Conservation (phyloP, 1,140 invertebrate species). For the Nephila pilipes region DNA sequence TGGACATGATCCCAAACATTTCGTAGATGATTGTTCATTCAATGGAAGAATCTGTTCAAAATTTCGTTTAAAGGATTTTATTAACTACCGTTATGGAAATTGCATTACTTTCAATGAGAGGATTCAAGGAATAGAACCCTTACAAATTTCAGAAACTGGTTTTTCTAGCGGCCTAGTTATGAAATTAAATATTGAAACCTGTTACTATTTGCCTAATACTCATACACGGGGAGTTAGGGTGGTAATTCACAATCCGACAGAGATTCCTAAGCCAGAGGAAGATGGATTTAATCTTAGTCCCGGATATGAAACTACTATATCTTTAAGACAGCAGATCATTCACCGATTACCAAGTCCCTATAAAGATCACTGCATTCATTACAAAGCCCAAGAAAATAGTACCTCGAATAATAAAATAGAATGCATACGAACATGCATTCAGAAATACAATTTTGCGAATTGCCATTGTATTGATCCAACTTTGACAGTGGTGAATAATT, state of each 20-base stretch:
- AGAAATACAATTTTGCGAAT: not conserved
- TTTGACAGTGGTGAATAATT: not conserved
- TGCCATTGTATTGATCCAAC: not conserved
- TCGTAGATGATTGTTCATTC: not conserved
- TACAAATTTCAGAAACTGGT: not conserved
- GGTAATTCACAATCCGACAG: slow-evolving; percentile 35
- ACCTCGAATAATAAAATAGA: not conserved
- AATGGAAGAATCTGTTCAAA: not conserved
- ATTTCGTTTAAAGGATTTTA: not conserved
- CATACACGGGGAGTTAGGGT: slow-evolving; percentile 1
- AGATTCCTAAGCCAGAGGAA: slow-evolving; percentile 41
- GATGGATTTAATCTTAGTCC: slow-evolving; percentile 37
- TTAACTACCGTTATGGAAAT: slow-evolving; percentile 19
- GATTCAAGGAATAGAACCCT: not conserved
- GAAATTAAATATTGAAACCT: not conserved
- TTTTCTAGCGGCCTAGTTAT: not conserved
- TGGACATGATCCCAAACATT: not conserved
- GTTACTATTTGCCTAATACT: not conserved
- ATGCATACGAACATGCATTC: not conserved
- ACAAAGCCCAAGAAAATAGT: not conserved
- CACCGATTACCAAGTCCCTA: slow-evolving; percentile 20
- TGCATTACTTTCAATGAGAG: slow-evolving; percentile 28
- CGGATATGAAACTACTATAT: slow-evolving; percentile 36
- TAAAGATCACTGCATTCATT: slow-evolving; percentile 38
- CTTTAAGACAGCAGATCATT: not conserved